phyloP scores from a whole-genome alignment of 2,113 vertebrate species.

The Corythoichthys haematopterus region DNA sequence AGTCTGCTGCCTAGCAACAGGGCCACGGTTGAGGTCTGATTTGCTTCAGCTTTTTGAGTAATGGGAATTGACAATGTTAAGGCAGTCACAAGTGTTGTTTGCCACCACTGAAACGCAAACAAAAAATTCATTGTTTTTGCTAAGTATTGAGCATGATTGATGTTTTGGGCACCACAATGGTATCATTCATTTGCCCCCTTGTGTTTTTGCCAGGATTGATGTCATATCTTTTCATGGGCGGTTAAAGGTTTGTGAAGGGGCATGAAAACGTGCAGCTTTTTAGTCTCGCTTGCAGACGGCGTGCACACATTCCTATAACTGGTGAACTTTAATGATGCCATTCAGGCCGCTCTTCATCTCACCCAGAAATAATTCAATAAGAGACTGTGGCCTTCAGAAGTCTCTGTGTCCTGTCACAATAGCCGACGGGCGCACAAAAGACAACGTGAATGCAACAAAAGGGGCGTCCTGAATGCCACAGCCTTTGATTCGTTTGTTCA shows the following conservation, averaged over 20 bases:
- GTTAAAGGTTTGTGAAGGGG: slow-evolving; percentile 83
- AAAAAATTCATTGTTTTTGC: slow-evolving; percentile 94
- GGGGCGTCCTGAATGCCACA: slow-evolving; percentile 64
- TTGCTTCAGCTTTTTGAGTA: slow-evolving; percentile 94
- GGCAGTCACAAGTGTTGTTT: slow-evolving; percentile 97
- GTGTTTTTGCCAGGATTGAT: slow-evolving; percentile 89
- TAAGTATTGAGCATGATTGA: slow-evolving; percentile 87
- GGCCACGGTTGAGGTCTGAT: slow-evolving; percentile 97
- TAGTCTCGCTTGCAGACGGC: slow-evolving; percentile 71
- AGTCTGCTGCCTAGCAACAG: slow-evolving; percentile 98
- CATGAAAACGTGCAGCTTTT: slow-evolving; percentile 80
- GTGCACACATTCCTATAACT: slow-evolving; percentile 70
- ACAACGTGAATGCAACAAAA: slow-evolving; percentile 62
- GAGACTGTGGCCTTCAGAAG: slow-evolving; percentile 73
- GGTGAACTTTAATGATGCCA: slow-evolving; percentile 84
- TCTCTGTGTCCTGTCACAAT: slow-evolving; percentile 72
- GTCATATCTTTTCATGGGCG: slow-evolving; percentile 98
- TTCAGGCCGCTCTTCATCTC: slow-evolving; percentile 76
- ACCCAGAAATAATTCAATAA: slow-evolving; percentile 89
- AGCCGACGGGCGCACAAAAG: slow-evolving; percentile 67
- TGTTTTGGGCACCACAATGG: slow-evolving; percentile 89
- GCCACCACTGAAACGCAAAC: slow-evolving; percentile 98
- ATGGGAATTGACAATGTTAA: slow-evolving; percentile 98
- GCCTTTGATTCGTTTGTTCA: slow-evolving; percentile 68
- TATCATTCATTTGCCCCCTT: slow-evolving; percentile 91